A percentile compares a stretch with the other conserved stretches of the same genome.
Conservation (phyloP, 2,888 invertebrate species). For the Tinea semifulvella region DNA sequence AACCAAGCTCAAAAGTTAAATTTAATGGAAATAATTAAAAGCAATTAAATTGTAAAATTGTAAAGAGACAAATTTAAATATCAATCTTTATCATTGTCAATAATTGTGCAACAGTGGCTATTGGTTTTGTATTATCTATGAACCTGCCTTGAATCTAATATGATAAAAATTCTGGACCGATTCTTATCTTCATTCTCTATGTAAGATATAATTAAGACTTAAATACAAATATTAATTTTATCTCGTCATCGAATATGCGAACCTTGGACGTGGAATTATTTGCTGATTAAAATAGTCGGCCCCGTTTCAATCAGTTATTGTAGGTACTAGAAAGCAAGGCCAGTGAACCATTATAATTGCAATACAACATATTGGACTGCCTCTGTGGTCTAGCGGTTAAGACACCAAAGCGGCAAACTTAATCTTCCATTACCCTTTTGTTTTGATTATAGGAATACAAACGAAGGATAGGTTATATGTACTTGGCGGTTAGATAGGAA, state of each 20-base stretch:
- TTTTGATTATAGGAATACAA: too few relatives aligned
- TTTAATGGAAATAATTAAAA: too few relatives aligned
- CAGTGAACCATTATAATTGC: constrained; percentile 22
- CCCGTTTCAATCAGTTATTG: constrained; percentile 35
- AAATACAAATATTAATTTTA: constrained; percentile 16
- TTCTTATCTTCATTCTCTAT: constrained; percentile 10
- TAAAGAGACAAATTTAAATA: background rate
- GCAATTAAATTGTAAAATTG: too few relatives aligned
- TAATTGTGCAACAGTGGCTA: constrained; percentile 10
- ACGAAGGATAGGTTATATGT: too few relatives aligned
- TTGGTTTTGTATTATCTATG: background rate
- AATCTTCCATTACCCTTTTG: too few relatives aligned
- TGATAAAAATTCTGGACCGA: constrained; percentile 9
- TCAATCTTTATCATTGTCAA: background rate
- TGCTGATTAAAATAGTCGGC: constrained; percentile 56
- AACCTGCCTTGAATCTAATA: constrained; percentile 8
- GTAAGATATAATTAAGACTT: constrained; percentile 11
- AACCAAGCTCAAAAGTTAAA: too few relatives aligned
- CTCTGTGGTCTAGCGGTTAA: too few relatives aligned
- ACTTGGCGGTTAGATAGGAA: too few relatives aligned
- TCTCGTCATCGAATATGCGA: constrained; percentile 13
- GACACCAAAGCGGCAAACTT: too few relatives aligned
- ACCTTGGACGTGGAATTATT: constrained; percentile 16
- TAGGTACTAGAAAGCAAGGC: constrained; percentile 66
- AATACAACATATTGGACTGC: constrained; percentile 15